A percentile compares a stretch with the other conserved stretches of the same genome.
These are phyloP conservation scores for Enoplosus armatus DNA, from an alignment of 2,797 vertebrate species.

Conservation along the genomic window DNA sequence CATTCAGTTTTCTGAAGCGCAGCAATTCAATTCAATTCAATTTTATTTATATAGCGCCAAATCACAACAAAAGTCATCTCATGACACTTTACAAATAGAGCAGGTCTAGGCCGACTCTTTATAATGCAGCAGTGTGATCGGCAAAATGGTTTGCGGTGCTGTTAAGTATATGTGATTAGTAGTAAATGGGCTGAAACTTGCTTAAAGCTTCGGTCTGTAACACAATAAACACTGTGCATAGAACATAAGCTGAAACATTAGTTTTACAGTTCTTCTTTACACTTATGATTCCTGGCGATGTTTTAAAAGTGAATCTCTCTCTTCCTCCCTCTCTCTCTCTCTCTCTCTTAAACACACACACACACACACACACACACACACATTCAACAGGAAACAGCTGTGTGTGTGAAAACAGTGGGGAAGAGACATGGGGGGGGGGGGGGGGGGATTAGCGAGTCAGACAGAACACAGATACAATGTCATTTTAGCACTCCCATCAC, in stretches of 20 bases:
- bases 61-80: no score
- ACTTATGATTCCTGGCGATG: conserved; percentile 28
- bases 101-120: no score
- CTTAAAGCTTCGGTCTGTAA: not conserved
- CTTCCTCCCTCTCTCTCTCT: conserved; percentile 27
- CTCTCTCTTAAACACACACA: conserved; percentile 32
- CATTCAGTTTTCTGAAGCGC: conserved; percentile 4
- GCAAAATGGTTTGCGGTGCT: not conserved
- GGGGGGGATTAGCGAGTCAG: conserved; percentile 67
- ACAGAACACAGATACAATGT: conserved; percentile 61
- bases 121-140: no score
- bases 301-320: conserved; percentile 49
- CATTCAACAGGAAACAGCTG: conserved; percentile 81
- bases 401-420: conserved; percentile 74
- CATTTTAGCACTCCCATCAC: conserved; percentile 31
- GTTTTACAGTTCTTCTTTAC: not conserved
- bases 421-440: conserved; percentile 70
- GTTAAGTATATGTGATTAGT: not conserved
- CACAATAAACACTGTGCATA: not conserved
- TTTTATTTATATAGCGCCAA: no score
- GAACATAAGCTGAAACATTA: not conserved
- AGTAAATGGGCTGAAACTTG: not conserved
- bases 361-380: conserved; percentile 44
- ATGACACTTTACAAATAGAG: no score
- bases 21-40: no score